Conservation (phyloP, 2,113 vertebrate species). For the Bostrychus sinensis region DNA sequence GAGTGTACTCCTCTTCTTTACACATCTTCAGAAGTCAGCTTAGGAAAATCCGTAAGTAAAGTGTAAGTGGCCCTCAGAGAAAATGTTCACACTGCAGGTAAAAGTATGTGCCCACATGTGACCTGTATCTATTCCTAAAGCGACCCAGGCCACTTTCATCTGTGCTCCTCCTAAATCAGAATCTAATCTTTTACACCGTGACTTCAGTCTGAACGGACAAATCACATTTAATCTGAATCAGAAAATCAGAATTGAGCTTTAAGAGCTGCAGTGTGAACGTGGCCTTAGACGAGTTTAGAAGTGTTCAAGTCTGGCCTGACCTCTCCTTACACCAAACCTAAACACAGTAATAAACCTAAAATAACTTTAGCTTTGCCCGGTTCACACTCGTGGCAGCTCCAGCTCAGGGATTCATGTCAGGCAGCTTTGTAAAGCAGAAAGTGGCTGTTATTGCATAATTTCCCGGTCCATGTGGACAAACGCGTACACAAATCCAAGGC, state of each 20-base stretch:
- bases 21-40: constrained; percentile 52
- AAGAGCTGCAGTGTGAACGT: no score
- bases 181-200: no score
- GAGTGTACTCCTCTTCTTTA: constrained; percentile 22
- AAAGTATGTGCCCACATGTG: no score
- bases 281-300: no score
- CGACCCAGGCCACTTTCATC: no score
- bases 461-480: constrained; percentile 30
- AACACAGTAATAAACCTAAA: constrained; percentile 47
- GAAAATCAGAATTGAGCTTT: no score
- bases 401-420: constrained; percentile 53
- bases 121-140: no score
- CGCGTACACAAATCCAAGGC: constrained; percentile 32
- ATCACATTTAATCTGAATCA: no score
- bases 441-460: constrained; percentile 62
- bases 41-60: constrained; percentile 57
- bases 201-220: no score
- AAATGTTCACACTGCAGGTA: no score
- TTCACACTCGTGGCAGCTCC: constrained; percentile 13
- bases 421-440: constrained; percentile 37
- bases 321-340: constrained; percentile 23
- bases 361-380: constrained; percentile 35
- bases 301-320: constrained; percentile 8
- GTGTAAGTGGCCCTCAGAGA: constrained; percentile 42
- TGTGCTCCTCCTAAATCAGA: no score